Base-by-base conservation (phyloP, 2,797 vertebrate genomes). In the Argya squamiceps region DNA sequence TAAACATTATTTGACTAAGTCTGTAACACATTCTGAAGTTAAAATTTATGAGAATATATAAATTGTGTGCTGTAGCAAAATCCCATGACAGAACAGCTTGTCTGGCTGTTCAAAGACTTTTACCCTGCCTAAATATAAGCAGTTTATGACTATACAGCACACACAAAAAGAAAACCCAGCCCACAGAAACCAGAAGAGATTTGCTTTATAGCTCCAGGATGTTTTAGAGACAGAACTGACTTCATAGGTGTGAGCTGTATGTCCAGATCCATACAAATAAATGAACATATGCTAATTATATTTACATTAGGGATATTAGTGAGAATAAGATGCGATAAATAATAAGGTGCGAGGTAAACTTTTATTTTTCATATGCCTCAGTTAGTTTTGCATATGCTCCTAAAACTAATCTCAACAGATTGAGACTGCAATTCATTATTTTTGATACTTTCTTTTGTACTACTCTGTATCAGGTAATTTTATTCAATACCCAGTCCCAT, bases 401-500 rank as follows among this genome's bases (percentile, higher is more conserved):
- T 43, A 5, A 15, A 52, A 47, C 6, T 69, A 56, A 53, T 53
- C 37, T 36, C 56, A 58, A 36, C 26, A 65, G 17, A 52, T 13
- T 75, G 56, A 47, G 13, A 44, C 13, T 29, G 8, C 3, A 74
- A 76, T 41, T 52, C 4, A 22, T 41, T 47, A 11, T 70, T 84
- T 86, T 56, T 49, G 20, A 37, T 53, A 20, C 3, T 56, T 89
- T 65, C 4, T 64, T 76, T 67, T 55, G 5, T 29, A 37, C 2
- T 62, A 26, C 14, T 69, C 15, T 27, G 3, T 76, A 63, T 27
- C 4, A 15, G 30, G 6, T 10, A 1, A 34, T 89, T 89, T 89
- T 55, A 71, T 74, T 74, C 0, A 0, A 50, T n/a, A 70, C 4
- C 6, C 7, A 46, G 4, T 63, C 34, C 9, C 2, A 8, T 0